Conservation (phyloP, 2,113 vertebrate species). For the Panthera tigris region DNA sequence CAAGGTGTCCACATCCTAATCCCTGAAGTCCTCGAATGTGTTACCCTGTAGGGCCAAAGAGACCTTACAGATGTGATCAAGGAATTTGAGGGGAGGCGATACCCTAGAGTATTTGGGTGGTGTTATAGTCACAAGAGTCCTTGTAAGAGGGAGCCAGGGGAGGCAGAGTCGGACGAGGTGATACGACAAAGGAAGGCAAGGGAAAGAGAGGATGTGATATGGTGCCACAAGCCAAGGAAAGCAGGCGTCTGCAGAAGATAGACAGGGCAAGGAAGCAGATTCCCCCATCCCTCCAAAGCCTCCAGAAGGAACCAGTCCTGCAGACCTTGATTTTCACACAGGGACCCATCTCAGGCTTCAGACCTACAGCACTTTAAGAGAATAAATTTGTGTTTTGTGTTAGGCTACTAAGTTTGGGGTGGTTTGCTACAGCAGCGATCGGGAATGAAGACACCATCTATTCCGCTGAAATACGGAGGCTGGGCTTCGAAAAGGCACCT, state of each 20-base stretch:
- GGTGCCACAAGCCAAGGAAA: neutral
- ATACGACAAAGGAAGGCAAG: neutral
- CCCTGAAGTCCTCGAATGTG: neutral
- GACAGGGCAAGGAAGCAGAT: neutral
- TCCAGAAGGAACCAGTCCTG: neutral
- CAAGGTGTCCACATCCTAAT: neutral
- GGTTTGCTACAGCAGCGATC: neutral
- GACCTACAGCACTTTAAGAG: neutral
- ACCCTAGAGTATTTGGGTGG: neutral
- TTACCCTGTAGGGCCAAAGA: neutral
- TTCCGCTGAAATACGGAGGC: neutral
- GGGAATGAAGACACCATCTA: neutral
- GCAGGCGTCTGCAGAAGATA: neutral
- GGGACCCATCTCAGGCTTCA: neutral
- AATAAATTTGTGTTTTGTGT: neutral
- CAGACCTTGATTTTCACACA: neutral
- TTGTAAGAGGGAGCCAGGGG: neutral
- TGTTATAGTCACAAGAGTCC: neutral
- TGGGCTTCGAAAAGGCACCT: neutral
- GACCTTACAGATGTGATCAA: neutral
- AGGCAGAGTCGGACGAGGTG: neutral
- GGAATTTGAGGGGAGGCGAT: neutral
- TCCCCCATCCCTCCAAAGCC: neutral
- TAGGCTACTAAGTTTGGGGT: neutral
- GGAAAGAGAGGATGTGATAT: neutral